Base-by-base conservation (phyloP, 2,797 vertebrate species). In the Micropoecilia bifurca region DNA sequence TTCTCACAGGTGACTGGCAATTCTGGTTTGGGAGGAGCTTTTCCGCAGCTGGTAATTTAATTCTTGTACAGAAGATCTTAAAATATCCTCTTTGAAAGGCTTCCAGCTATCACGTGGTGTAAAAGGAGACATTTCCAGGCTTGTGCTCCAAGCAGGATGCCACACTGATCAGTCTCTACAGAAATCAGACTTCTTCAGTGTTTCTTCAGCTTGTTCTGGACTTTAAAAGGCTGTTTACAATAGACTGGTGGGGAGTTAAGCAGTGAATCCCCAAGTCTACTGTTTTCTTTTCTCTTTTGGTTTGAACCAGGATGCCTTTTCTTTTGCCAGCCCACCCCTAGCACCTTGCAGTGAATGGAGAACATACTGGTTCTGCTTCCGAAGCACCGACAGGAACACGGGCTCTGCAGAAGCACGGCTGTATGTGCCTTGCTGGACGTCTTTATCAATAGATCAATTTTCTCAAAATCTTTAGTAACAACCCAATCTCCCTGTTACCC, bases 381-480 rank as follows among this genome's bases (percentile, higher is more conserved):
- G 50, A 96, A 96, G 95, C 95, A 96, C 92, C 93, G 95, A 93
- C 93, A 95, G 91, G 95, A 96, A 95, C 95, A 95, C 90, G 57
- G 90, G 88, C 91, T 91, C 88, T 89, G 88, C 94, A 92, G 90
- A 91, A 89, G 46, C 90, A 90, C 93, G 69, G 92, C 92, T 93
- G 92, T 91, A 87, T 86, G 91, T 88, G 86, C 88, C 87, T 91
- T 61, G 79, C 81, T 78, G 78, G 88, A 84, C 71, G 36, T 80
- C 85, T 84, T 77, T 68, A 79, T 71, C 76, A 2, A 57, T 80
- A 82, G 78, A 84, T 87, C 81, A 22, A 36, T 81, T 86, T 90
- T 86, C 81, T 88, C 74, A 28, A 74, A 78, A 77, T 88, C 82
- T 85, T 89, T 79, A 78, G 79, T 81, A 83, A 71, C 85, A 53